Percentiles rank a stretch among this genome's conserved stretches.
Evolutionary conservation across 53 echinoderm and acorn worm species (phyloP).

Genomic region (Hippasteria phrygiana): DNA sequence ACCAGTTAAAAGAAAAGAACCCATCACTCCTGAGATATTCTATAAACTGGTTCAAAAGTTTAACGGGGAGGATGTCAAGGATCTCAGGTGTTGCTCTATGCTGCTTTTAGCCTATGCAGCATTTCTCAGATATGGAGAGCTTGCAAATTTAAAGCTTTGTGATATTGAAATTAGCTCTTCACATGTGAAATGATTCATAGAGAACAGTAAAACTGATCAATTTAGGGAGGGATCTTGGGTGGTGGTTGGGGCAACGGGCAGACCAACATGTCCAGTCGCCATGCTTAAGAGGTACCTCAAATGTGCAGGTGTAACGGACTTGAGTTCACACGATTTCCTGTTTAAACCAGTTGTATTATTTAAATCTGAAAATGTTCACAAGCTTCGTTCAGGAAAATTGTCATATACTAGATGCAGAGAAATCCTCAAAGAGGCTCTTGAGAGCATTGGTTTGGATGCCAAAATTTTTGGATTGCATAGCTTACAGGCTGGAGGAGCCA

Average conservation of each 20-base stretch:
- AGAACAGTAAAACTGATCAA: slow-evolving; percentile 28
- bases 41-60: slow-evolving; percentile 1
- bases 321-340: too few species aligned
- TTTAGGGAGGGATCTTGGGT: slow-evolving; percentile 41
- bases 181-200: not conserved
- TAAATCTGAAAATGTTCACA: too few species aligned
- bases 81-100: slow-evolving; percentile 18
- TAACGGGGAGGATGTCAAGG: not conserved
- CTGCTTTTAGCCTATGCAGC: slow-evolving; percentile 23
- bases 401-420: too few species aligned
- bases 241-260: not conserved
- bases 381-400: too few species aligned
- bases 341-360: too few species aligned
- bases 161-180: slow-evolving; percentile 15
- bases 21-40: slow-evolving; percentile 26
- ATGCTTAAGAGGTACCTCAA: slow-evolving; percentile 22
- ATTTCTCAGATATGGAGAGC: slow-evolving; percentile 33
- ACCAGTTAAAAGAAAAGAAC: slow-evolving; percentile 36
- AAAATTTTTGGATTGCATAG: slow-evolving; percentile 55
- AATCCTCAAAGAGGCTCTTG: too few species aligned
- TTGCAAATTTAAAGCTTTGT: slow-evolving; percentile 23
- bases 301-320: too few species aligned
- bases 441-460: slow-evolving; percentile 34
- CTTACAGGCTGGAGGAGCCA: slow-evolving; percentile 55
- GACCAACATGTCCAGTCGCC: slow-evolving; percentile 6